Evolutionary conservation across 2,113 vertebrate genomes (phyloP), one percentile per base, ranked within the genome.

Genomic region (Trematomus loennbergii): DNA sequence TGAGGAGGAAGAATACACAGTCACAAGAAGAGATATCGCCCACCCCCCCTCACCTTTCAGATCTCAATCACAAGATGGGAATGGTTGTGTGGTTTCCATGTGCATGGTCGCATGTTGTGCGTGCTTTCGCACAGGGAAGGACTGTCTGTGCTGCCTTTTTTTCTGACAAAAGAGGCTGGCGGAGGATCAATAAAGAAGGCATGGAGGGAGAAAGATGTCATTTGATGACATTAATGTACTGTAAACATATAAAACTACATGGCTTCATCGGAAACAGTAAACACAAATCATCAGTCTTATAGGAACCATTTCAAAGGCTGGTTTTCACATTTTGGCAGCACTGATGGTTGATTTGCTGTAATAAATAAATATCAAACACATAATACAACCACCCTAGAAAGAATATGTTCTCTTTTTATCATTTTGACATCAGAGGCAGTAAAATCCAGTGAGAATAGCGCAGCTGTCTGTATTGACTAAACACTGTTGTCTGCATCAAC

Each of bases 381-480:
- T 59, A 68, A 75, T 33, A 46, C 16, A 62, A 45, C 68, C n/a
- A 57, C 58, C 70, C 71, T 20, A 20, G 22, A 75, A 82, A 66
- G 17, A 79, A 62, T 53, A 67, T 25, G 48, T 20, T 43, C 22
- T 58, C 53, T 78, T 80, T 73, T 79, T 54, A 87, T 85, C 69
- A 83, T 48, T 67, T 57, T 72, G 73, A 88, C 78, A 93, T 93
- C 81, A 87, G 67, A 88, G 18, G 68, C 78, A 84, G 63, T 85
- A 60, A 80, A 89, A 84, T 71, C 83, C 81, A 60, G 64, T 69
- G 77, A 87, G 83, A 86, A 75, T 67, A 72, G 67, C 18, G 15
- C 82, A 88, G 83, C 87, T 85, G 83, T 90, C 85, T 80, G 68
- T 87, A 87, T 87, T 75, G 79, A 91, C 87, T 85, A 70, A 88